Evolutionary conservation across 2,888 invertebrate genomes (phyloP).

Genomic region (Trichacis sp.): DNA sequence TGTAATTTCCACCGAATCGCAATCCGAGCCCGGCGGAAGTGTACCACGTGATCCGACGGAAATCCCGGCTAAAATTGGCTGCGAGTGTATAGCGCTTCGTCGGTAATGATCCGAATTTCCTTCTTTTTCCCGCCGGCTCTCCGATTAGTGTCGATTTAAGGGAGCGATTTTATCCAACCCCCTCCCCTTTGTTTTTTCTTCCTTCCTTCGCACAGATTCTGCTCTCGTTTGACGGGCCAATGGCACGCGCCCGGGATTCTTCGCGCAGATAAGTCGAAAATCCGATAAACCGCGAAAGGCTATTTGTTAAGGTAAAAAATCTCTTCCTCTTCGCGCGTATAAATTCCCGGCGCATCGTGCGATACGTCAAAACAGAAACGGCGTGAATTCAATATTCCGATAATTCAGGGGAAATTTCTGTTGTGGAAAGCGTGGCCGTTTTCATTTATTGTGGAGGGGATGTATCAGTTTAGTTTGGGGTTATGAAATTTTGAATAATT

Average conservation of each 20-base stretch:
- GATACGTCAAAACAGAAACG: conserved; percentile 65
- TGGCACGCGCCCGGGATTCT: conserved; percentile 22
- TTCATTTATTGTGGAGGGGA: too few species aligned
- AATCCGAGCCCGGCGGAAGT: conserved; percentile 56
- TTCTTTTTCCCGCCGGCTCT: conserved; percentile 7
- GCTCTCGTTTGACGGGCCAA: neutral
- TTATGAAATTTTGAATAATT: too few species aligned
- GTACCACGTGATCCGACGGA: conserved; percentile 53
- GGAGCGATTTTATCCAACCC: neutral
- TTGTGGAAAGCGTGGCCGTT: conserved; percentile 25
- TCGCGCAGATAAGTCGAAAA: conserved; percentile 35
- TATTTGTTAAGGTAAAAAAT: conserved; percentile 66
- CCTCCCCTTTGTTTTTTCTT: neutral
- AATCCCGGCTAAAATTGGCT: conserved; percentile 62
- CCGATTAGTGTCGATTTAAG: conserved; percentile 10
- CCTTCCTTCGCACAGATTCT: conserved; percentile 9
- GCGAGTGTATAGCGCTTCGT: conserved; percentile 26
- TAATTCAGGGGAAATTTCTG: conserved; percentile 47
- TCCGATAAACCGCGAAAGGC: conserved; percentile 64
- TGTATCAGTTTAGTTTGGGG: too few species aligned
- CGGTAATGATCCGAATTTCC: conserved; percentile 21
- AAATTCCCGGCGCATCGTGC: conserved; percentile 51
- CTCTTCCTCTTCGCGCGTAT: conserved; percentile 55
- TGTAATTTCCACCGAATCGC: conserved; percentile 63
- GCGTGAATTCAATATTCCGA: conserved; percentile 68